phyloP scores from a whole-genome alignment of 2,797 vertebrate species.

The Micromesistius poutassou region DNA sequence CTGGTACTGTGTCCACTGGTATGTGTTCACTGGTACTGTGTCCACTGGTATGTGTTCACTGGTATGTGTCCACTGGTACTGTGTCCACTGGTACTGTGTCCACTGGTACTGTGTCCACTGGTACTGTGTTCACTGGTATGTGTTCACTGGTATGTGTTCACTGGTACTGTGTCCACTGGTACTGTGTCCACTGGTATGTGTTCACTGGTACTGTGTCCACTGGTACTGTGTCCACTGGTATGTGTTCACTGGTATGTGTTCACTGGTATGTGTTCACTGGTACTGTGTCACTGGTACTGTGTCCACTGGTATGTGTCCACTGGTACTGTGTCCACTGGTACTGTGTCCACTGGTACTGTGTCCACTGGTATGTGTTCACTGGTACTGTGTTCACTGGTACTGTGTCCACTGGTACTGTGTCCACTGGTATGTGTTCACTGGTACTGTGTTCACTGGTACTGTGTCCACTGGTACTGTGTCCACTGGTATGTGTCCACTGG shows the following conservation, averaged over 20 bases:
- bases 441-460: neutral
- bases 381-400: neutral
- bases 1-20: neutral
- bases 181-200: neutral
- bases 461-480: neutral
- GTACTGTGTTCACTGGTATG: neutral
- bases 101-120: neutral
- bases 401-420: neutral
- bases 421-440: neutral
- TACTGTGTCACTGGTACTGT: no score
- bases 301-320: neutral
- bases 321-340: neutral
- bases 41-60: neutral
- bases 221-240: neutral
- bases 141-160: neutral
- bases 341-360: neutral
- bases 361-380: neutral
- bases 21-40: no score
- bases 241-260: no score
- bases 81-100: neutral
- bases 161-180: no score
- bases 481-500: neutral
- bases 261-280: neutral
- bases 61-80: no score
- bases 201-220: no score